These are phyloP conservation scores for Drosophila seclusa DNA, from an alignment of 2,888 invertebrate species.

Conservation along the genomic window DNA sequence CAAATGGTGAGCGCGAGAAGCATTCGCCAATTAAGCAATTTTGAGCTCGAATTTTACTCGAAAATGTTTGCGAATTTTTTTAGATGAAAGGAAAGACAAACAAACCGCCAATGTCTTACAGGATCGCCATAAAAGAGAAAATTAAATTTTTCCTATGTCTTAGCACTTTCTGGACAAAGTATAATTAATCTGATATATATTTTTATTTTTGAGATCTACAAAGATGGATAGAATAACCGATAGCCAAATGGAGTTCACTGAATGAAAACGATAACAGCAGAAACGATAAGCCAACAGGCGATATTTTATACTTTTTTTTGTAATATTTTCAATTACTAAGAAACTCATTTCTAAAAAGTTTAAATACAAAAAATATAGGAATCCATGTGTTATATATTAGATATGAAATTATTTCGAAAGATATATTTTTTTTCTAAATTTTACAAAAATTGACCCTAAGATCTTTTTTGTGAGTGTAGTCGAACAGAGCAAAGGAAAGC, in stretches of 20 bases:
- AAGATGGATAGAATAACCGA: conserved; percentile 15
- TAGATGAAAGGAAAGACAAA: neutral
- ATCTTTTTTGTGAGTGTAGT: neutral
- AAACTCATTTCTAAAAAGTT: no score
- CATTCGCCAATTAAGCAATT: conserved; percentile 22
- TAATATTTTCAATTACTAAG: no score
- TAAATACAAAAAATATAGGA: no score
- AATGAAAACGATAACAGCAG: conserved; percentile 20
- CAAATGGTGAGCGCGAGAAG: conserved; percentile 30
- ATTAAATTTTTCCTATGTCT: neutral
- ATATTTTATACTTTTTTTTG: no score
- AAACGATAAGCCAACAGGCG: conserved; percentile 2
- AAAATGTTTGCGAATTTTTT: neutral
- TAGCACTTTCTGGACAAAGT: neutral
- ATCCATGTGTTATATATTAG: neutral
- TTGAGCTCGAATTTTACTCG: neutral
- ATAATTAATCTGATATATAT: conserved; percentile 5
- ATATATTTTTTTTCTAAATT: neutral
- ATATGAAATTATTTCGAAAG: neutral
- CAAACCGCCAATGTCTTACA: neutral
- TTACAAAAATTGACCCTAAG: neutral
- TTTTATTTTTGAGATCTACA: conserved; percentile 26
- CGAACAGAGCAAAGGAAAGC: neutral
- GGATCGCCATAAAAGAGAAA: neutral
- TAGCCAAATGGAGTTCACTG: conserved; percentile 31